A percentile compares a stretch with the other conserved stretches of the same genome.
Evolutionary conservation across 1,140 invertebrate genomes (phyloP).

Genomic region (Charaxes varanes): DNA sequence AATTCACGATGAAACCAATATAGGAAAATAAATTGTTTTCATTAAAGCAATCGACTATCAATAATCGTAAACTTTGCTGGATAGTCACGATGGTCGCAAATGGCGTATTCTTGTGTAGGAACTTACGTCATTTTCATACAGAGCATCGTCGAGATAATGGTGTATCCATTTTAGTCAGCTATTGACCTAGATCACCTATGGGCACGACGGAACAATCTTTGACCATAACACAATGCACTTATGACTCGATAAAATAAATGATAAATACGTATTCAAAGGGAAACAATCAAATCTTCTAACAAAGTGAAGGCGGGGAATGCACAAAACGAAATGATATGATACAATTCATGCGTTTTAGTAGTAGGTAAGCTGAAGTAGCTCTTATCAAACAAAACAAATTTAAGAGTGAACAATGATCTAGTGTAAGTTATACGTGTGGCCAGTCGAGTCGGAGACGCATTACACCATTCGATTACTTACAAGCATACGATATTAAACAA

Average conservation of each 20-base stretch:
- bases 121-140: slow-evolving; percentile 50
- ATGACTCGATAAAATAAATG: slow-evolving; percentile 42
- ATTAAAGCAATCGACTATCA: no score
- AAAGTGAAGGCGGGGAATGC: slow-evolving; percentile 50
- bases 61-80: no score
- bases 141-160: slow-evolving; percentile 39
- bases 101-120: slow-evolving; percentile 33
- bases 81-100: slow-evolving; percentile 33
- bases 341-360: slow-evolving; percentile 60
- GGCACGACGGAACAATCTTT: slow-evolving; percentile 43
- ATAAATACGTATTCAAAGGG: slow-evolving; percentile 44
- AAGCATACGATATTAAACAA: slow-evolving; percentile 1
- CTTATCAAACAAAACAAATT: slow-evolving; percentile 68
- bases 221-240: slow-evolving; percentile 41
- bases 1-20: no score
- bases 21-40: no score
- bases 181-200: slow-evolving; percentile 51
- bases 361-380: slow-evolving; percentile 50
- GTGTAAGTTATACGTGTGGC: slow-evolving; percentile 40
- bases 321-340: slow-evolving; percentile 61
- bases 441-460: slow-evolving; percentile 28
- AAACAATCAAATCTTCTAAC: slow-evolving; percentile 56
- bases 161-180: slow-evolving; percentile 51
- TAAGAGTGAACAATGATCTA: slow-evolving; percentile 62
- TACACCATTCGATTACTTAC: slow-evolving; percentile 20